Evolutionary conservation across 1,140 invertebrate species (phyloP).

Genomic region (Diorhabda carinulata): DNA sequence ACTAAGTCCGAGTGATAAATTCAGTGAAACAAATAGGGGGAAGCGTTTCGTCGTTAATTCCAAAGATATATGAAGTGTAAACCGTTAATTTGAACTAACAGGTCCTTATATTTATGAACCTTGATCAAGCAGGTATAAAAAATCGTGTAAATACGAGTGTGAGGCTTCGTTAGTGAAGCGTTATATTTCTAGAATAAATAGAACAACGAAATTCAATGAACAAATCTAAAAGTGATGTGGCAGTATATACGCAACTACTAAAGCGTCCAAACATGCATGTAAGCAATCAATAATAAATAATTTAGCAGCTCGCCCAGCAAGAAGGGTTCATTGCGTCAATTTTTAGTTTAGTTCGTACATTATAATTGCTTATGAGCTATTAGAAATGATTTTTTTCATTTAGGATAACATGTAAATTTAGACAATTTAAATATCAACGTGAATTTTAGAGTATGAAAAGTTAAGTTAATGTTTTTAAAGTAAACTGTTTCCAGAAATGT

Average conservation of each 20-base stretch:
- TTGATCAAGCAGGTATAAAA: conserved; percentile 30
- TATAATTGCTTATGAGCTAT: too few species aligned
- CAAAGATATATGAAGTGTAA: conserved; percentile 9
- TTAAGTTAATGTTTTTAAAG: too few species aligned
- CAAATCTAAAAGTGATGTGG: conserved; percentile 7
- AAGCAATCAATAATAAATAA: conserved; percentile 23
- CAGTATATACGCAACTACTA: conserved; percentile 18
- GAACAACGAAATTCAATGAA: conserved; percentile 14
- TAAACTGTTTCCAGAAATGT: too few species aligned
- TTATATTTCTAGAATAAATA: neutral
- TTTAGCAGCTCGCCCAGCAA: too few species aligned
- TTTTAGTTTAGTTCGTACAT: too few species aligned
- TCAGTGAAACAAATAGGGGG: conserved; percentile 8
- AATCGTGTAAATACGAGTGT: conserved; percentile 18
- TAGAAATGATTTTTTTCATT: too few species aligned
- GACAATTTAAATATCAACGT: too few species aligned
- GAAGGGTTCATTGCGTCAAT: too few species aligned
- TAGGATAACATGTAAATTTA: too few species aligned
- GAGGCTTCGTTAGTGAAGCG: conserved; percentile 9
- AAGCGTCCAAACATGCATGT: conserved; percentile 26
- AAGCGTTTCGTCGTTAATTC: conserved; percentile 7
- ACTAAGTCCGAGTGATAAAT: conserved; percentile 4
- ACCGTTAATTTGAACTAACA: conserved; percentile 10
- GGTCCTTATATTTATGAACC: conserved; percentile 10
- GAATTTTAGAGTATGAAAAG: too few species aligned